These are phyloP conservation scores for Semaprochilodus insignis DNA, from an alignment of 2,797 vertebrate species.

Conservation along the genomic window DNA sequence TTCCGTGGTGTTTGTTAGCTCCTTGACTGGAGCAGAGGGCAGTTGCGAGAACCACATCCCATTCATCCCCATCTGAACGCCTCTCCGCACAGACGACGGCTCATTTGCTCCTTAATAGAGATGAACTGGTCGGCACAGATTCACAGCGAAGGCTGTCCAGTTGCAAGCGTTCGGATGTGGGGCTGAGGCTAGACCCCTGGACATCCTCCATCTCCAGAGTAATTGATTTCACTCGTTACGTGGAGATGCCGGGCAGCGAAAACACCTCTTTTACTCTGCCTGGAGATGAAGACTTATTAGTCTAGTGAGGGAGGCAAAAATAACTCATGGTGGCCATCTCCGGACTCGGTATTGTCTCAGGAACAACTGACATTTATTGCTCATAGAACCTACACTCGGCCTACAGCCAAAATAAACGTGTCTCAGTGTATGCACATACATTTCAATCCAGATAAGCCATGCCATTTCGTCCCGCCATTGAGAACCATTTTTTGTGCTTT, in stretches of 20 bases:
- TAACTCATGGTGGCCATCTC: not conserved
- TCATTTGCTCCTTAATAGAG: conserved; percentile 76
- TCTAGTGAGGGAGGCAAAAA: not conserved
- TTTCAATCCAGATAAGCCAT: not conserved
- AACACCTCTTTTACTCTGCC: conserved; percentile 46
- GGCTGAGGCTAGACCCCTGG: conserved; percentile 39
- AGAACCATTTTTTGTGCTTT: not conserved
- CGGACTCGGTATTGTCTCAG: not conserved
- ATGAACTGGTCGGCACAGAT: conserved; percentile 61
- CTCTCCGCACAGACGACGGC: conserved; percentile 58
- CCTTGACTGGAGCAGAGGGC: not conserved
- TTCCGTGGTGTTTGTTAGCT: conserved; percentile 3
- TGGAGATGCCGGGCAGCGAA: conserved; percentile 39
- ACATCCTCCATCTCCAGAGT: conserved; percentile 43
- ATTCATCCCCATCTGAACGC: conserved; percentile 56
- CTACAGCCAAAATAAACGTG: not conserved
- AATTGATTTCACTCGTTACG: conserved; percentile 65
- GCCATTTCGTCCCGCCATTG: not conserved
- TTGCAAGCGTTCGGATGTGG: conserved; percentile 8
- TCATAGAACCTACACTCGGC: not conserved
- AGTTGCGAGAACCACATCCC: conserved; percentile 33
- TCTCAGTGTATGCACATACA: conserved; percentile 1
- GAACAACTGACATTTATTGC: not conserved
- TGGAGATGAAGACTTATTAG: conserved; percentile 66
- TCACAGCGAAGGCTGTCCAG: conserved; percentile 24